Evolutionary conservation across 2,888 invertebrate genomes (phyloP).

Genomic region (Choreutis nemorana): DNA sequence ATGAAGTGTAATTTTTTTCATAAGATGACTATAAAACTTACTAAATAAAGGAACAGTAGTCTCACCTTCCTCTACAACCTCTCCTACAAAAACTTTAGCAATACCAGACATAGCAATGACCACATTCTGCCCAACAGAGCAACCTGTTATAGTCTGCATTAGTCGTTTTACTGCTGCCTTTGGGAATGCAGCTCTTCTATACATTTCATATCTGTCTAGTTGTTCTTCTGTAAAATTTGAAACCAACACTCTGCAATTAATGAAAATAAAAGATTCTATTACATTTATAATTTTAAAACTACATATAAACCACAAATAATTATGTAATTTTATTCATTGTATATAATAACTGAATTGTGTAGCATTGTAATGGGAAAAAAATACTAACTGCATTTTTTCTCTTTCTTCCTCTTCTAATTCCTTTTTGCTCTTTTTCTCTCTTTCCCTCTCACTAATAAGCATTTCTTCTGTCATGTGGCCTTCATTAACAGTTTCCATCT

Average conservation of each 20-base stretch:
- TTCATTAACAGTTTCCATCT: slow-evolving; percentile 28
- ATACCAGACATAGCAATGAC: slow-evolving; percentile 99
- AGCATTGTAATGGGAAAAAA: slow-evolving; percentile 2
- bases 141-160: slow-evolving; percentile 98
- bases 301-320: too few relatives aligned
- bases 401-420: slow-evolving; percentile 94
- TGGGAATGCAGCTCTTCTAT: slow-evolving; percentile 94
- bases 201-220: slow-evolving; percentile 98
- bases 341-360: neutral
- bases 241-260: slow-evolving; percentile 90
- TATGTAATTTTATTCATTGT: too few relatives aligned
- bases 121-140: slow-evolving; percentile 97
- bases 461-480: slow-evolving; percentile 46
- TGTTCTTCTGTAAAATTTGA: slow-evolving; percentile 99
- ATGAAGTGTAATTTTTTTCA: neutral
- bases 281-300: too few relatives aligned
- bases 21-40: slow-evolving; percentile 1
- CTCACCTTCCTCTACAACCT: slow-evolving; percentile 96
- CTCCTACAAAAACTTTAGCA: slow-evolving; percentile 98
- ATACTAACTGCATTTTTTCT: slow-evolving; percentile 93
- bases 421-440: slow-evolving; percentile 77
- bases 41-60: too few relatives aligned
- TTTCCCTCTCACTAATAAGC: slow-evolving; percentile 64
- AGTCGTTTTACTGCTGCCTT: slow-evolving; percentile 96
- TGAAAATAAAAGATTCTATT: too few relatives aligned